Evolutionary conservation across 2,113 vertebrate genomes (phyloP), one percentile per base, ranked within the genome.

Genomic region (Tiliqua scincoides): DNA sequence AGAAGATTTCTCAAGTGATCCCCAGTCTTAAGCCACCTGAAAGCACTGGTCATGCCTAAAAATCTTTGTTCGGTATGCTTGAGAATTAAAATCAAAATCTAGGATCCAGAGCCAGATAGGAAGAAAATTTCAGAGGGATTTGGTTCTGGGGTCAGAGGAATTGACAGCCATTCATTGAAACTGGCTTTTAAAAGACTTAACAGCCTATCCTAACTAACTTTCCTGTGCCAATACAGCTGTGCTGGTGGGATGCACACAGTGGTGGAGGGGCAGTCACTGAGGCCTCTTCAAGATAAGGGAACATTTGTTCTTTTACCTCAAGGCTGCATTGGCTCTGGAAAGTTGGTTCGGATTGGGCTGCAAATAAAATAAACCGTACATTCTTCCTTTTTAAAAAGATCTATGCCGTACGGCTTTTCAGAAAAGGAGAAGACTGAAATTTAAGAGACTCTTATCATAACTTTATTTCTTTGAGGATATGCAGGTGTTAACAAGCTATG

Each of bases 141-240:
- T 0, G 1, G 5, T 0, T 20, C 2, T 0, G 14, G 8, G 0
- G 10, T 0, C 4, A 14, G 30, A 73, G 40, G 6, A 17, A 14
- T 54, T n/a, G 0, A 2, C 6, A 57, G 40, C 43, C 0, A 0
- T 30, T n/a, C 0, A 4, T 48, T 67, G 0, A 0, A 75, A 17
- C 32, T n/a, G 1, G 14, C 74, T 30, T 52, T 78, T 25, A 43
- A 77, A 85, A 68, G 43, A 32, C 52, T n/a, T 32, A 37, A 23
- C 43, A 48, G 43, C 43, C 43, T 8, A 48, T 48, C 43, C 43
- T 48, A 48, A 48, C 8, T 48, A 48, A 48, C 43, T 48, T 48
- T 48, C 43, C 43, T 48, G 43, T 48, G 43, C 43, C 43, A 8
- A 48, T 48, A 8, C 43, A 48, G 4, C 43, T 48, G 43, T 48